phyloP scores from a whole-genome alignment of 1,140 invertebrate species.

The Cryptotermes secundus region DNA sequence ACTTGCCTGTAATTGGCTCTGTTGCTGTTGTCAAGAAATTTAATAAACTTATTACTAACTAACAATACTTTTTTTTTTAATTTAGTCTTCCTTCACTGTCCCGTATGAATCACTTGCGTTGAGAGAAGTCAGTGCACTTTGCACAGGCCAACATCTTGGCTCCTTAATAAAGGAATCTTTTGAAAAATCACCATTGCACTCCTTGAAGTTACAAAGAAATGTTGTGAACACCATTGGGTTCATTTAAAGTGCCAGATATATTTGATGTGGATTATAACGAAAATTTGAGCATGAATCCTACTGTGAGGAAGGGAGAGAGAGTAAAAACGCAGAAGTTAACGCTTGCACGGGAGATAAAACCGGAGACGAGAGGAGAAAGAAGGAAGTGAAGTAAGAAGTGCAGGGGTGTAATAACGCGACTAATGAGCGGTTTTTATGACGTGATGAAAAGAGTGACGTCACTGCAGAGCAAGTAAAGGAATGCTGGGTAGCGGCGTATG shows the following conservation, averaged over 20 bases:
- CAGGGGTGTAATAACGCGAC: constrained; percentile 25
- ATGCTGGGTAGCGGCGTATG: background rate
- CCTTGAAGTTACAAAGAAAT: background rate
- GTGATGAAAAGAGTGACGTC: constrained; percentile 28
- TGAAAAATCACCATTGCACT: too few relatives aligned
- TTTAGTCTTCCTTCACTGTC: too few relatives aligned
- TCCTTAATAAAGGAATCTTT: too few relatives aligned
- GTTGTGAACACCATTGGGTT: too few relatives aligned
- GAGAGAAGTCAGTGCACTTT: too few relatives aligned
- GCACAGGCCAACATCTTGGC: too few relatives aligned
- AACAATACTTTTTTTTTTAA: too few relatives aligned
- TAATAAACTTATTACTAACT: too few relatives aligned
- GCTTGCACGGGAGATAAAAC: constrained; percentile 10
- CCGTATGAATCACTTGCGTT: too few relatives aligned
- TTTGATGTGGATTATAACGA: constrained; percentile 1
- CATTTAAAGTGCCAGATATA: background rate
- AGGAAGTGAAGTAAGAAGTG: constrained; percentile 5
- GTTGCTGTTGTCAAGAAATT: too few relatives aligned
- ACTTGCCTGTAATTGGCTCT: too few relatives aligned
- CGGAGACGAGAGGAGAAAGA: background rate
- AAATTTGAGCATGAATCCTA: background rate
- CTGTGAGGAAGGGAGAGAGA: background rate
- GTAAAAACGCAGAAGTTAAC: constrained; percentile 7
- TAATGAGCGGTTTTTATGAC: constrained; percentile 28
- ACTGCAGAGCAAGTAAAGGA: background rate